phyloP scores from a whole-genome alignment of 2,797 vertebrate genomes.

The Pipistrellus kuhlii region DNA sequence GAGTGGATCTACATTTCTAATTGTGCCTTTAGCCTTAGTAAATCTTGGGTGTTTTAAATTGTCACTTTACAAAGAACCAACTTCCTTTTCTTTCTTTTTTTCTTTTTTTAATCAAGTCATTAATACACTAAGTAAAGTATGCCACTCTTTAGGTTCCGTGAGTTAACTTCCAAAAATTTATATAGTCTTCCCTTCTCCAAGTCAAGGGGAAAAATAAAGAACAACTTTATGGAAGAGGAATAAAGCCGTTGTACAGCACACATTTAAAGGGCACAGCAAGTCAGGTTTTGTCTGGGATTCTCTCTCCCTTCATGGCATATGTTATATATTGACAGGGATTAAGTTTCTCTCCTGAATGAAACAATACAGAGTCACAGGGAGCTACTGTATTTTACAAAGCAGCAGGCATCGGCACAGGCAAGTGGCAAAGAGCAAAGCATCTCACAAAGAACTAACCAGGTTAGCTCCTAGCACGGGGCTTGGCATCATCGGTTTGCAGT shows the following conservation, averaged over 20 bases:
- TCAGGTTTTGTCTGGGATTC: constrained; percentile 62
- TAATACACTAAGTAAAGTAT: constrained; percentile 21
- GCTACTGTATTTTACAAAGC: constrained; percentile 81
- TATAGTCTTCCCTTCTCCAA: constrained; percentile 45
- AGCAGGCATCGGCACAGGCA: constrained; percentile 55
- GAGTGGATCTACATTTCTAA: constrained; percentile 56
- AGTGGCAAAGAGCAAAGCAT: constrained; percentile 56
- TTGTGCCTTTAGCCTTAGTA: constrained; percentile 17
- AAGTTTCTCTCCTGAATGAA: constrained; percentile 85
- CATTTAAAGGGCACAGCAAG: constrained; percentile 71
- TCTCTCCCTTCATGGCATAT: constrained; percentile 79
- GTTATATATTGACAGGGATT: constrained; percentile 85
- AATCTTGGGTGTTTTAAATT: constrained; percentile 26
- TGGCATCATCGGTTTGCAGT: constrained; percentile 16
- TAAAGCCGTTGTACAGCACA: constrained; percentile 50
- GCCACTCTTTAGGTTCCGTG: background rate
- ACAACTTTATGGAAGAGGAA: constrained; percentile 39
- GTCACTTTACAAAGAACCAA: constrained; percentile 53
- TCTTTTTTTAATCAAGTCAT: background rate
- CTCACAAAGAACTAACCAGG: constrained; percentile 66
- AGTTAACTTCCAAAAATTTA: constrained; percentile 62
- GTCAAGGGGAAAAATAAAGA: constrained; percentile 50
- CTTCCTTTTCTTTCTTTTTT: background rate
- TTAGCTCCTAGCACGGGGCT: constrained; percentile 57
- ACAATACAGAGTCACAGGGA: constrained; percentile 82